phyloP scores from a whole-genome alignment of 1,140 invertebrate species.

The Drosophila asahinai region DNA sequence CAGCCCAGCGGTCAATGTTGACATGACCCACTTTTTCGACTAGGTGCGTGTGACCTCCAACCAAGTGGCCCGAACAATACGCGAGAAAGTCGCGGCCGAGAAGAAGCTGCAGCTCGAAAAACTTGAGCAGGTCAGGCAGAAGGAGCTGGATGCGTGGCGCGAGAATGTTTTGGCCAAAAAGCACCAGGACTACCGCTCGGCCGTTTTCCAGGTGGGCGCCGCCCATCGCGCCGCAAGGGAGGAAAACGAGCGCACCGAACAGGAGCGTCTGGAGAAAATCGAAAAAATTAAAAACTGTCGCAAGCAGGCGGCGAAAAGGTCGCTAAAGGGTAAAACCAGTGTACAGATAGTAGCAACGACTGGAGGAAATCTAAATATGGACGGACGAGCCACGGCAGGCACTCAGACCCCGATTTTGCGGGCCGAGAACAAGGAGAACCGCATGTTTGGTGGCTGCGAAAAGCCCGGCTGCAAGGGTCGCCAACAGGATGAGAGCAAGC shows the following conservation, averaged over 20 bases:
- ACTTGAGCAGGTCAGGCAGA: conserved; percentile 58
- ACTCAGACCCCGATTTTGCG: conserved; percentile 53
- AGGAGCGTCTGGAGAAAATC: conserved; percentile 46
- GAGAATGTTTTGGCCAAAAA: conserved; percentile 73
- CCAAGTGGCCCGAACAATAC: conserved; percentile 64
- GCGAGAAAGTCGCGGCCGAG: conserved; percentile 67
- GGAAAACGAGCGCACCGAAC: conserved; percentile 59
- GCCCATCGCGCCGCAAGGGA: conserved; percentile 72
- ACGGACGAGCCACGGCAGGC: conserved; percentile 55
- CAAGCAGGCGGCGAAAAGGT: conserved; percentile 29
- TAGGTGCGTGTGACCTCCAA: conserved; percentile 81
- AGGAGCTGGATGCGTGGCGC: conserved; percentile 73
- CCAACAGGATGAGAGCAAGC: not conserved
- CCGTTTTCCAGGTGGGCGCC: conserved; percentile 74
- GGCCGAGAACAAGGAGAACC: conserved; percentile 47
- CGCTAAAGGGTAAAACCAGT: not conserved
- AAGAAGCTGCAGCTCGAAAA: conserved; percentile 61
- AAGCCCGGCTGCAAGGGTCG: not conserved
- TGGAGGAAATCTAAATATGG: conserved; percentile 39
- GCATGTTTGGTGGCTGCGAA: not conserved
- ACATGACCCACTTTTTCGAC: conserved; percentile 6
- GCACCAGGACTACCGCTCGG: conserved; percentile 65
- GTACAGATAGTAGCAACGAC: conserved; percentile 24
- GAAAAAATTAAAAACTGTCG: conserved; percentile 59
- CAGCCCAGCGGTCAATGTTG: not conserved